Base-by-base conservation (phyloP, 23 tunicate species). In the Trididemnum clinides region DNA sequence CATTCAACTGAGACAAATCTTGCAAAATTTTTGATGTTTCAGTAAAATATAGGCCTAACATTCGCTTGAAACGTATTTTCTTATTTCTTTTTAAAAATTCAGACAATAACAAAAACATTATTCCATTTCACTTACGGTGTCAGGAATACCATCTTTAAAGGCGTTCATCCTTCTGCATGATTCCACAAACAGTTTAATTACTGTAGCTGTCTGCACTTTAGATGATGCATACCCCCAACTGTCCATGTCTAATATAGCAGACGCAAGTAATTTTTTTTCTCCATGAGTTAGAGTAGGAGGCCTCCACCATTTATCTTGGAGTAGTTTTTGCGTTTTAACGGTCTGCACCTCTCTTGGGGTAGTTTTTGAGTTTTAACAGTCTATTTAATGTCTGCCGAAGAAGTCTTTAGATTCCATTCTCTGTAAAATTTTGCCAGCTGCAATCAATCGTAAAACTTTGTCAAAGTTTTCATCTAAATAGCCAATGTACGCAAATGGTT, bases 131-230 rank as follows among this genome's bases (percentile, higher is more conserved):
- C n/a, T n/a, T n/a, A n/a, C n/a, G n/a, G n/a, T 62, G 23, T 23
- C 69, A 62, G 25, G 69, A 5, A 62, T n/a, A 5, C 69, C 69
- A 15, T 22, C 23, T 62, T 62, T 62, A 23, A 62, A 62, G 27
- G 27, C 25, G 69, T 62, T 62, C 69, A 12, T 62, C n/a, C 69
- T 62, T 12, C 69, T 23, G 25, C 23, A 12, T 62, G 27, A 22
- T 12, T 62, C 69, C 23, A 62, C 25, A 62, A 62, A 62, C 15
- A 19, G 27, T 62, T 62, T 62, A 4, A 62, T 20, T 6, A 62
- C 69, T 19, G 15, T 62, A 62, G 69, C 69, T 22, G 69, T 62
- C 25, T 62, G 69, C 69, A 62, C n/a, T 62, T 62, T 23, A 62
- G 69, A 19, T 6, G 4, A 23, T 20, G 69, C 23, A 22, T 12